Conservation (phyloP, 2,113 vertebrate species). For the Telmatochromis sp. region DNA sequence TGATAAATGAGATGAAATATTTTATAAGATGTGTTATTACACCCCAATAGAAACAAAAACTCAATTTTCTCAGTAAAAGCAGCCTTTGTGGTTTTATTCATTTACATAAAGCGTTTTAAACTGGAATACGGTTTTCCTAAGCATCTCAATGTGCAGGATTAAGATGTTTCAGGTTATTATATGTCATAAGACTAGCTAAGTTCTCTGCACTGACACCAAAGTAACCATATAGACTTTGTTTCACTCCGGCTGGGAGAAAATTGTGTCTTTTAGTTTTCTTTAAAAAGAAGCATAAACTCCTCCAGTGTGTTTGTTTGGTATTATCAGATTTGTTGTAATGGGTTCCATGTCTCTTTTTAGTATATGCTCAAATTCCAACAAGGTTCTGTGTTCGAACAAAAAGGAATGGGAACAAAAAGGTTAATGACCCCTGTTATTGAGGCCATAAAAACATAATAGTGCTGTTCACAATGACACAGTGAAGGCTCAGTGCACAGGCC, state of each 20-base stretch:
- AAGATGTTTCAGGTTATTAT: background rate
- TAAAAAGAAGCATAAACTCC: background rate
- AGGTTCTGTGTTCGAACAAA: background rate
- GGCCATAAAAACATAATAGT: background rate
- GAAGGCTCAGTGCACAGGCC: background rate
- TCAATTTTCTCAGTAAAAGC: background rate
- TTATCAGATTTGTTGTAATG: background rate
- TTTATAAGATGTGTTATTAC: background rate
- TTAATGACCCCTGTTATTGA: background rate
- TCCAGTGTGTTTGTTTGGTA: background rate
- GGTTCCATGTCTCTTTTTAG: background rate
- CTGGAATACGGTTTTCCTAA: background rate
- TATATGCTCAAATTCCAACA: background rate
- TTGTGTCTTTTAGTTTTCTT: background rate
- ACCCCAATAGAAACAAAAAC: background rate
- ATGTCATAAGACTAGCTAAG: constrained; percentile 10
- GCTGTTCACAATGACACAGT: background rate
- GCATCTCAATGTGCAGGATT: background rate
- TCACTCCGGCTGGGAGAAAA: background rate
- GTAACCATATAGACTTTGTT: background rate
- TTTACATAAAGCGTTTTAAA: background rate
- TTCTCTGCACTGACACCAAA: background rate
- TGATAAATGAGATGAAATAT: background rate
- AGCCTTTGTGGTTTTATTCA: background rate
- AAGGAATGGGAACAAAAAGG: background rate